Conservation (phyloP, 2,113 vertebrate genomes). For the Cranoglanis bouderius region DNA sequence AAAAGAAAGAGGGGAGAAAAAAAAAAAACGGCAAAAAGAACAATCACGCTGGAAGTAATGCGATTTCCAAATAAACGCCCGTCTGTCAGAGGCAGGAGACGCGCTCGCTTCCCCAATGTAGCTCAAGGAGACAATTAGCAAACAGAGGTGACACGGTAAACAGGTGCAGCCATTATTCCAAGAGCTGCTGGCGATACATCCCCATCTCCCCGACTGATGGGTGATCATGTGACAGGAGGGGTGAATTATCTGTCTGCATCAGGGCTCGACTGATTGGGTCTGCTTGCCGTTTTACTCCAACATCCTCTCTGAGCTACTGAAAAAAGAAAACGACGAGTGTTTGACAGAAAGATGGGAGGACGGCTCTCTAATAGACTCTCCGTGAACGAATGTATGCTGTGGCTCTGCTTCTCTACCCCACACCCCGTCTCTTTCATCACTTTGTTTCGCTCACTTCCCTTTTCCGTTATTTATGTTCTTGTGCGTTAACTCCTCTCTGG, state of each 20-base stretch:
- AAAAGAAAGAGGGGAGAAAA: constrained; percentile 31
- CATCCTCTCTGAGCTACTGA: constrained; percentile 69
- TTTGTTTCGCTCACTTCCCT: constrained; percentile 5
- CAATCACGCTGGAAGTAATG: constrained; percentile 91
- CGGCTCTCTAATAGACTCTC: constrained; percentile 48
- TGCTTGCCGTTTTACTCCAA: constrained; percentile 70
- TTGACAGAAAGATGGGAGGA: constrained; percentile 31
- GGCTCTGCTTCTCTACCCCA: constrained; percentile 13
- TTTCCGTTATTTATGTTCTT: constrained; percentile 28
- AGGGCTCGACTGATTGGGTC: constrained; percentile 85
- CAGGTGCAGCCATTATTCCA: constrained; percentile 99
- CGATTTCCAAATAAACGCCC: constrained; percentile 93
- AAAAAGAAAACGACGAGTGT: constrained; percentile 76
- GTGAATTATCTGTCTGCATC: constrained; percentile 91
- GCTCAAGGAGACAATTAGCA: constrained; percentile 99
- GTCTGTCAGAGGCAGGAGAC: constrained; percentile 90
- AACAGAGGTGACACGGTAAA: constrained; percentile 98
- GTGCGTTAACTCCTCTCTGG: background rate
- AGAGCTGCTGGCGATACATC: constrained; percentile 96
- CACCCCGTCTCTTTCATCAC: constrained; percentile 16
- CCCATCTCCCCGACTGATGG: constrained; percentile 91
- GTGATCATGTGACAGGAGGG: constrained; percentile 87
- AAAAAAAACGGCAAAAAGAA: constrained; percentile 74
- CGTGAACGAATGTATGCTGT: constrained; percentile 7
- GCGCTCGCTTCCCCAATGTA: constrained; percentile 91